These are phyloP conservation scores for Orthosia cruda DNA, from an alignment of 2,888 invertebrate species.

Conservation along the genomic window DNA sequence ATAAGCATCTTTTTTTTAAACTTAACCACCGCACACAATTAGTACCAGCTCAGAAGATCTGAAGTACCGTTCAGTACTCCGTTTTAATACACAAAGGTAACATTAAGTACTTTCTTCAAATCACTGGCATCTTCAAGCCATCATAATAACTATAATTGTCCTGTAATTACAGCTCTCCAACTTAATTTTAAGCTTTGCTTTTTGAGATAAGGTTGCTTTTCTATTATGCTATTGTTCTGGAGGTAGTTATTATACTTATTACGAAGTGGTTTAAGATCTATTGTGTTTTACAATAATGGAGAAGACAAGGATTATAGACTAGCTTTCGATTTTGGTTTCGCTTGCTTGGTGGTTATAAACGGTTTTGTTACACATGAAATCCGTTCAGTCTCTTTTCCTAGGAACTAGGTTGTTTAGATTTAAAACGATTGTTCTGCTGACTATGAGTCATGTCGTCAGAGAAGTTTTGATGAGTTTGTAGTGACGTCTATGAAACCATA, in stretches of 20 bases:
- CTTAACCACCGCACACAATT: not conserved
- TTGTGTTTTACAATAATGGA: constrained; percentile 47
- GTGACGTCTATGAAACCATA: too few relatives aligned
- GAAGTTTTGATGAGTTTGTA: too few relatives aligned
- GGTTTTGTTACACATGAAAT: constrained; percentile 27
- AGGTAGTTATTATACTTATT: not conserved
- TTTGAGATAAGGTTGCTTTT: constrained; percentile 16
- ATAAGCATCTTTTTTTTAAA: too few relatives aligned
- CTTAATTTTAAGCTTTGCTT: not conserved
- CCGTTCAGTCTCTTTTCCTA: not conserved
- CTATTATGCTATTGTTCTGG: constrained; percentile 5
- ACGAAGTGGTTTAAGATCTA: constrained; percentile 31
- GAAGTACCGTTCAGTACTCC: constrained; percentile 32
- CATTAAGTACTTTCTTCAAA: constrained; percentile 43
- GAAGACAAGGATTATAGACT: constrained; percentile 20
- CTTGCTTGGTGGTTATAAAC: constrained; percentile 45
- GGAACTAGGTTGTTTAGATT: not conserved
- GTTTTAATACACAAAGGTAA: constrained; percentile 29
- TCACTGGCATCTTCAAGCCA: constrained; percentile 16
- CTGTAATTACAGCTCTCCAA: constrained; percentile 31
- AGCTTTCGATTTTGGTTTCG: constrained; percentile 43
- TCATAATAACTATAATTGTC: constrained; percentile 17
- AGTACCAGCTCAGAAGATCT: not conserved
- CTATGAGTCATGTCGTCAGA: not conserved
- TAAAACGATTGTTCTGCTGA: not conserved